A percentile compares a stretch with the other conserved stretches of the same genome.
These are phyloP conservation scores for Cheilosia vernalis DNA, from an alignment of 2,888 invertebrate species.

Conservation along the genomic window DNA sequence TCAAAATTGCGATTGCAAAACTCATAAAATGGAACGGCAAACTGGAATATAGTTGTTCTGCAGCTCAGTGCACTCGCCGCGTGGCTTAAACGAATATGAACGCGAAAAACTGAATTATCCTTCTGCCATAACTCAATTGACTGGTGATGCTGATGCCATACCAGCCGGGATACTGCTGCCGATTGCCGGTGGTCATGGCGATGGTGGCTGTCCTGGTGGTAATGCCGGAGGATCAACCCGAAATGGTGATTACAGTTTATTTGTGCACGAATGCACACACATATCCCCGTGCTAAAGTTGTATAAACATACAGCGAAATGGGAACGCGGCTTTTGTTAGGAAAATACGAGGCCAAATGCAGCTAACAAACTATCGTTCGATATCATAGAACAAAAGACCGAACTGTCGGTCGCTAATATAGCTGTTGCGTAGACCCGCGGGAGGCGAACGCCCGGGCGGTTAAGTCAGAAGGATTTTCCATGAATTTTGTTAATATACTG, in stretches of 20 bases:
- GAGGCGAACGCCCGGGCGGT: slow-evolving; percentile 11
- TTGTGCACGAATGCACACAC: slow-evolving; percentile 67
- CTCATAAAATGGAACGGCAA: slow-evolving; percentile 16
- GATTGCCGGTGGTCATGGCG: neutral
- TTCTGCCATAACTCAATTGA: slow-evolving; percentile 71
- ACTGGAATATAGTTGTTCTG: neutral
- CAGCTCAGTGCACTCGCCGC: neutral
- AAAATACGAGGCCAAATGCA: slow-evolving; percentile 7
- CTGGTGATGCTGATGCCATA: slow-evolving; percentile 57
- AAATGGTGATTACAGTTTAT: slow-evolving; percentile 65
- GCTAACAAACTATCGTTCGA: slow-evolving; percentile 20
- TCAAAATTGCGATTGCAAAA: slow-evolving; percentile 32
- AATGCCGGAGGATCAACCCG: slow-evolving; percentile 29
- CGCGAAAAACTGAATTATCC: slow-evolving; percentile 70
- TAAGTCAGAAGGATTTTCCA: slow-evolving; percentile 35
- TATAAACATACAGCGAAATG: neutral
- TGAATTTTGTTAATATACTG: slow-evolving; percentile 42
- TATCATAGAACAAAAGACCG: slow-evolving; percentile 15
- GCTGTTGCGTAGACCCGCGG: slow-evolving; percentile 5
- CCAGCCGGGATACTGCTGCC: slow-evolving; percentile 37
- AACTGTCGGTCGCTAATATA: slow-evolving; percentile 30
- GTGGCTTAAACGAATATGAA: slow-evolving; percentile 58
- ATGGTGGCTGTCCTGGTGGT: neutral
- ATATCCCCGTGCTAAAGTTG: slow-evolving; percentile 23
- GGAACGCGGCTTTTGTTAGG: slow-evolving; percentile 34